phyloP scores from a whole-genome alignment of 2,888 invertebrate species.

The Hoplodrina blanda region DNA sequence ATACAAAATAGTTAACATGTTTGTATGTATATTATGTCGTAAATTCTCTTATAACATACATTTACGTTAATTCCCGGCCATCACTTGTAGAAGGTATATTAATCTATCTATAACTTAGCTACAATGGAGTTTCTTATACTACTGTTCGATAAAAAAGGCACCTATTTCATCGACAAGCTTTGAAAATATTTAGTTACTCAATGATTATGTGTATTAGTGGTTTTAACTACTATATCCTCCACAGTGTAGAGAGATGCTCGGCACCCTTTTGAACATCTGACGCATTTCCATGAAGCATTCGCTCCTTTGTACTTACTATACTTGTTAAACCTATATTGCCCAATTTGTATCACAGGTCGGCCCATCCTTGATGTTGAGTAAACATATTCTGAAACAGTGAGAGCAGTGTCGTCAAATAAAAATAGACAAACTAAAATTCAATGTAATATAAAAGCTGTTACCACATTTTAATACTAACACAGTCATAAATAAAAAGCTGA shows the following conservation, averaged over 20 bases:
- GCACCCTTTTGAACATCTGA: constrained; percentile 32
- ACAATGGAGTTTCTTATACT: no score
- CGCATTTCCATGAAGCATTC: constrained; percentile 45
- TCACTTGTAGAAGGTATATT: no score
- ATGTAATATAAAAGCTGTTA: neutral
- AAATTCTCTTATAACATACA: no score
- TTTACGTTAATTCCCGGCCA: no score
- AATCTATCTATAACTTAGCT: no score
- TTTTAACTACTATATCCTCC: constrained; percentile 53
- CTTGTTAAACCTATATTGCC: constrained; percentile 66
- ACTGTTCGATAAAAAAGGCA: no score
- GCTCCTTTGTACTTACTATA: constrained; percentile 55
- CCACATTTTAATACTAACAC: neutral
- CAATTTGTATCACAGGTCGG: constrained; percentile 54
- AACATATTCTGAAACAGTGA: constrained; percentile 11
- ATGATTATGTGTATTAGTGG: constrained; percentile 45
- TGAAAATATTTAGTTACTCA: neutral
- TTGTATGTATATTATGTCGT: no score
- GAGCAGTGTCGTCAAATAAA: neutral
- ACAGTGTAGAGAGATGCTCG: constrained; percentile 26
- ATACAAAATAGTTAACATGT: no score
- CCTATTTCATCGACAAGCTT: no score
- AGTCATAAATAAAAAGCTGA: neutral
- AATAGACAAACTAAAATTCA: neutral
- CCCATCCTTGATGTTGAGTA: constrained; percentile 27